Base-by-base conservation (phyloP, 2,888 invertebrate genomes). In the Brenthis daphne region DNA sequence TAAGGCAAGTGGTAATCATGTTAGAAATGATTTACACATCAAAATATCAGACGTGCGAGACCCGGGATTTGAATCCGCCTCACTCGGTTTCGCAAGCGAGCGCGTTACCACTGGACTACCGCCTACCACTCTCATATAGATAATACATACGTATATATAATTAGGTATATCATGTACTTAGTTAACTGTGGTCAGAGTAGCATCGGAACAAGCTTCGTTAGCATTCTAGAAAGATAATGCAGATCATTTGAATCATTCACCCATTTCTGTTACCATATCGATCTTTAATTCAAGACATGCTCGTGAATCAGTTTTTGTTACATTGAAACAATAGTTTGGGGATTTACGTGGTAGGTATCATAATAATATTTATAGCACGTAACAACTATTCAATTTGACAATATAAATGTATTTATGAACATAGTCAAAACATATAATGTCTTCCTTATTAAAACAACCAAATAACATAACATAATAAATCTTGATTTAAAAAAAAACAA, bases 341-440 rank as follows among this genome's bases (percentile, higher is more conserved):
- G 48, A 58, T 65, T 55, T 65, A 51, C 58, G 58, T 6, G 29
- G 50, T 33, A 5, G 16, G 13, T 13, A 51, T 33, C 12, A 50
- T 64, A 24, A 55, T 65, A 37, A 12, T 64, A 68, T 68, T 65
- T 65, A 50, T 48, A 65, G 6, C 60, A 68, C 24, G 68, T 65
- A 24, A 20, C 11, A 20, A 20, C 16, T 20, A 54, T 47, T 56
- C 51, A 20, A 20, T 57, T 24, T 24, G 24, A 20, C 29, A 24
- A 37, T 6, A 48, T 47, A 54, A 55, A 57, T 48, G 11, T 20
- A 20, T 20, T 53, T 37, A 64, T 43, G 48, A 64, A n/a, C 12
- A 37, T 37, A 29, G 13, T 54, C 55, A 54, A 37, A 33, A 43
- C 16, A 48, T 50, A 24, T 68, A 57, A 58, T 58, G 54, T 58